A percentile compares a stretch with the other conserved stretches of the same genome.
phyloP scores from a whole-genome alignment of 1,140 invertebrate species.

The Bathynomus jamesi region DNA sequence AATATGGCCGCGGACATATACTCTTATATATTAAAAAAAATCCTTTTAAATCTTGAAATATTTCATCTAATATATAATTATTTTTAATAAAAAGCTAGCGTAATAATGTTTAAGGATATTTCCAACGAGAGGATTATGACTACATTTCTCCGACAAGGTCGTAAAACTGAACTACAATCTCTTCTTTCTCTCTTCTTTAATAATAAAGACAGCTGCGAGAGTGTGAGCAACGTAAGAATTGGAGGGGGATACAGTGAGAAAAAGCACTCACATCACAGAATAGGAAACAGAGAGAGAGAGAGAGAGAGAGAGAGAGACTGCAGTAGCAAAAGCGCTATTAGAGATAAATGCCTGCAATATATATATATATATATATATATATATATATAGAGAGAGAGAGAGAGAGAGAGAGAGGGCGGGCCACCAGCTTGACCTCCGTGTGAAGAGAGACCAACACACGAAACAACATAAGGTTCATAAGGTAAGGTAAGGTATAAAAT shows the following conservation, averaged over 20 bases:
- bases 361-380: too few species aligned
- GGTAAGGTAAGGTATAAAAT: too few species aligned
- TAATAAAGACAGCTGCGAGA: neutral
- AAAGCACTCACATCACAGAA: too few species aligned
- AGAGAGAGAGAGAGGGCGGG: neutral
- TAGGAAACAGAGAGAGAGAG: neutral
- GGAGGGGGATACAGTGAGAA: neutral
- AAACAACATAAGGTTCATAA: too few species aligned
- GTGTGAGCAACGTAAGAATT: too few species aligned
- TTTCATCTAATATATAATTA: neutral
- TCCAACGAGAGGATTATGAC: neutral
- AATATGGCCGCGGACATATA: neutral
- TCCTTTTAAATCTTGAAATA: neutral
- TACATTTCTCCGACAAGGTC: neutral
- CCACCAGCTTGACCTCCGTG: too few species aligned
- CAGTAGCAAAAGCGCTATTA: too few species aligned
- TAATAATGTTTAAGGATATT: conserved; percentile 1
- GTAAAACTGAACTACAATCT: neutral
- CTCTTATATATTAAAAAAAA: neutral
- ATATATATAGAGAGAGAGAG: neutral
- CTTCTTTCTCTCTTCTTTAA: neutral
- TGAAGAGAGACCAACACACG: too few species aligned
- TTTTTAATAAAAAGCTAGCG: neutral
- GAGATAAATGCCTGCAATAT: too few species aligned
- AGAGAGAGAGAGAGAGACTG: neutral